A percentile compares a stretch with the other conserved stretches of the same genome.
Conservation (phyloP, 2,113 vertebrate species). For the Hippocampus zosterae region DNA sequence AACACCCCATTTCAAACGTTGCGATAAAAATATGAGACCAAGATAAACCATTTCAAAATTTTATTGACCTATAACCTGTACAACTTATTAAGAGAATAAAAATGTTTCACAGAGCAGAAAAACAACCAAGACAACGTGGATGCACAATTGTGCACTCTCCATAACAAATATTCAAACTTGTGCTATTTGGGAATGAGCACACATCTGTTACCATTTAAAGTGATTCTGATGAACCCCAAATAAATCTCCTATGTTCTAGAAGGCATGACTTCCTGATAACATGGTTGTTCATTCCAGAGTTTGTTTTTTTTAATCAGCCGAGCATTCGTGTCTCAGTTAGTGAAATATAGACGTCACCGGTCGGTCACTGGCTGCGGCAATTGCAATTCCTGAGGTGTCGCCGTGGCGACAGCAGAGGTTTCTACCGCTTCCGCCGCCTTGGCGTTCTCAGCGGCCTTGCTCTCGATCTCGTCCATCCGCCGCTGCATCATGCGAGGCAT, state of each 20-base stretch:
- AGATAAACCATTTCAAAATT: not conserved
- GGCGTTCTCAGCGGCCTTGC: not conserved
- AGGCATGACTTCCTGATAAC: not conserved
- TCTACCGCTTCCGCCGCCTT: not conserved
- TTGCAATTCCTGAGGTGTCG: not conserved
- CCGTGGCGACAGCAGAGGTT: not conserved
- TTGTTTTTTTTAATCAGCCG: not conserved
- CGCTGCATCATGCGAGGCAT: constrained; percentile 16
- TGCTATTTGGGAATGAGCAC: not conserved
- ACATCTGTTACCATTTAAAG: not conserved
- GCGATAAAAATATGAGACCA: not conserved
- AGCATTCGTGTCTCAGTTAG: not conserved
- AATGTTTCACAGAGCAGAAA: no score
- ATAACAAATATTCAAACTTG: not conserved
- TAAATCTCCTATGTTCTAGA: not conserved
- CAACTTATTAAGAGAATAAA: not conserved
- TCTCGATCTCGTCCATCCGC: constrained; percentile 15
- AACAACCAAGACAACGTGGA: no score
- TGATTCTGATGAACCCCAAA: not conserved
- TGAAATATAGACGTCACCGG: not conserved
- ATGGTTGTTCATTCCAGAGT: not conserved
- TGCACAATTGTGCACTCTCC: no score
- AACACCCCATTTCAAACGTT: not conserved
- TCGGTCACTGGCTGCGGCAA: not conserved
- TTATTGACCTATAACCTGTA: not conserved